Evolutionary conservation across 2,888 invertebrate genomes (phyloP), one percentile per base, ranked within the genome.

Genomic region (Drosophila paranaensis): DNA sequence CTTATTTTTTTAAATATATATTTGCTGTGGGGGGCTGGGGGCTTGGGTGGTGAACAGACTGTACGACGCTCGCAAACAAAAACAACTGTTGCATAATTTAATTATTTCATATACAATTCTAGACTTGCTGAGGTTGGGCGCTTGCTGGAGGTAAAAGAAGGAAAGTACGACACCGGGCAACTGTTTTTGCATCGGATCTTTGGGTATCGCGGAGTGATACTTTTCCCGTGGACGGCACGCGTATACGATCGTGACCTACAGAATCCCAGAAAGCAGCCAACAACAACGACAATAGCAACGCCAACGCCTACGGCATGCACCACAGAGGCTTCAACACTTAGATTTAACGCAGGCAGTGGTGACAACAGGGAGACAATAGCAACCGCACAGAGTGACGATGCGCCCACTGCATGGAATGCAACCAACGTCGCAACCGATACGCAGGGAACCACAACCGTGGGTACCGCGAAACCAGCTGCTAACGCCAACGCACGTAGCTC

Each of bases 221-320:
- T 99, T 57, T 99, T 99, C 92, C 98, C 99, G 1, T 99, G 99
- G 98, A 93, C 97, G 71, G 99, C 99, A 10, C 95, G 97, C 90
- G 98, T 99, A 1, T 99, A 98, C 90, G 99, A 99, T 91, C 94
- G 98, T 89, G 98, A 98, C 94, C 94, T 91, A 35, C 91, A 92
- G 64, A 90, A 96, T 60, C 96, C 96, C 2, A 95, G 94, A 85
- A 92, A 91, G 54, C 95, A 95, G 91, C 25, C 54, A 46, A 39
- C 65, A 14, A 39, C 64, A 10, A 39, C 63, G 8, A 27, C 58
- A 40, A 46, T 27, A 48, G n/a, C 46, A 48, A 30, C 39, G 39
- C 11, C 35, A 0, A 46, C 78, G 30, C 37, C 81, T 2, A 35
- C 67, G 42, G 54, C 74, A 60, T 71, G 70, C 35, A 63, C 72